These are phyloP conservation scores for Furnarius figulus DNA, from an alignment of 2,113 vertebrate genomes.

Conservation along the genomic window DNA sequence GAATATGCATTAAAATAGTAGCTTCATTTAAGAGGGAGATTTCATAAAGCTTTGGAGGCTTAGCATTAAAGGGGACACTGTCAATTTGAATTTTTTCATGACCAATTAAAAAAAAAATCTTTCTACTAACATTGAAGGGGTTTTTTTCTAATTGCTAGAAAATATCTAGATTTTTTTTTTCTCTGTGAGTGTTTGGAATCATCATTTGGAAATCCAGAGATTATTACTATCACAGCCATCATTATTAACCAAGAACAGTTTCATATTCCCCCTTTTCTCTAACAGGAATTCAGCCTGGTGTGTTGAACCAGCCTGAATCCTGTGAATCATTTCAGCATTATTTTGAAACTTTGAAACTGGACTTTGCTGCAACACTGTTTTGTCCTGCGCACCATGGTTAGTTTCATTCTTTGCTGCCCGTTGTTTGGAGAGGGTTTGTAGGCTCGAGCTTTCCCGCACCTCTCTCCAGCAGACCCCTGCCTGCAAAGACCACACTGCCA, in stretches of 20 bases:
- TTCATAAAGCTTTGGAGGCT: slow-evolving; percentile 29
- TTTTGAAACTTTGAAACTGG: not conserved
- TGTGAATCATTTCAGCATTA: not conserved
- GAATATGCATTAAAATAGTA: slow-evolving; percentile 19
- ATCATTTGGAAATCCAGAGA: not conserved
- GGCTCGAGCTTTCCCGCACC: not conserved
- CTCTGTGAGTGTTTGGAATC: not conserved
- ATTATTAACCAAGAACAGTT: not conserved
- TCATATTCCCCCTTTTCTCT: not conserved
- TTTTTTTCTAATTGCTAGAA: not conserved
- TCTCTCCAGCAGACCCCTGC: not conserved
- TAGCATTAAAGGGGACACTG: slow-evolving; percentile 7
- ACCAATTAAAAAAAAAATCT: not conserved
- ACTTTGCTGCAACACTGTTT: not conserved
- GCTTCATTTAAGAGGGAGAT: slow-evolving; percentile 18
- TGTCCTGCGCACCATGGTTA: not conserved
- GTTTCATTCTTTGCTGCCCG: not conserved
- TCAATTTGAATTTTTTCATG: slow-evolving; percentile 25
- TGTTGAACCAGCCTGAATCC: not conserved
- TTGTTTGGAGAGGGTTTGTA: not conserved
- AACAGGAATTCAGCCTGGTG: not conserved
- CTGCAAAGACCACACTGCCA: not conserved
- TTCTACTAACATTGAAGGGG: not conserved
- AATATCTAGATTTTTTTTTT: not conserved
- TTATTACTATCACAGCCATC: not conserved